Evolutionary conservation across 1,140 invertebrate species (phyloP), one percentile per base, ranked within the genome.

Genomic region (Drosophila malerkotliana): DNA sequence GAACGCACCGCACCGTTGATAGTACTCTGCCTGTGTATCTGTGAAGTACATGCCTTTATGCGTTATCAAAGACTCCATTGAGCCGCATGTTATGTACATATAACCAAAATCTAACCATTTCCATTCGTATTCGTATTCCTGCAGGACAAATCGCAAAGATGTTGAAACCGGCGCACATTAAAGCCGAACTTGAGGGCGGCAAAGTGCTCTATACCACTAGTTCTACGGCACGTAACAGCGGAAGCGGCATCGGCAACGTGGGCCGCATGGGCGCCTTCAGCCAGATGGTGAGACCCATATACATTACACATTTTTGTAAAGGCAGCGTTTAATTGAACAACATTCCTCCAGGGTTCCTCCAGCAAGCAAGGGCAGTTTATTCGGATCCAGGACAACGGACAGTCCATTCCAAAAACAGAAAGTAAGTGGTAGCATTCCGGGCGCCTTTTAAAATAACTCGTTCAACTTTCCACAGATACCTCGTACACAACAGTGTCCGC

Each of bases 81-180:
- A 32, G 60, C 45, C 59, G 58, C 62, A 44, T 66, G 44, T 63
- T 3, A 12, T 37, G 12, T 4, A n/a, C 51, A 45, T 67, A 48
- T 67, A 68, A 48, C 63, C 41, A 24, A 68, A 57, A 69, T 14
- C 72, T 12, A 32, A 37, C 32, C 12, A 47, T 49, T 72, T 9
- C 32, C n/a, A 14, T 41, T 41, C 6, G 1, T 39, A 47, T 57
- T 37, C 34, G 32, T 51, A 41, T 21, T 26, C 15, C 67, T 60
- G 7, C 56, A 91, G 90, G 90, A 60, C 72, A 87, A 84, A 87
- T 91, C 34, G 73, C 83, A 10, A 91, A 90, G 69, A 77, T 89
- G 64, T 37, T 89, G 2, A 89, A 89, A 55, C 84, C 83, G 58
- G 78, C 74, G 18, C 84, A 89, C 69, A 71, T 79, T 37, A 91